Percentiles rank a stretch among this genome's conserved stretches.
Evolutionary conservation across 1,140 invertebrate species (phyloP).

Genomic region (Platyura marginata): DNA sequence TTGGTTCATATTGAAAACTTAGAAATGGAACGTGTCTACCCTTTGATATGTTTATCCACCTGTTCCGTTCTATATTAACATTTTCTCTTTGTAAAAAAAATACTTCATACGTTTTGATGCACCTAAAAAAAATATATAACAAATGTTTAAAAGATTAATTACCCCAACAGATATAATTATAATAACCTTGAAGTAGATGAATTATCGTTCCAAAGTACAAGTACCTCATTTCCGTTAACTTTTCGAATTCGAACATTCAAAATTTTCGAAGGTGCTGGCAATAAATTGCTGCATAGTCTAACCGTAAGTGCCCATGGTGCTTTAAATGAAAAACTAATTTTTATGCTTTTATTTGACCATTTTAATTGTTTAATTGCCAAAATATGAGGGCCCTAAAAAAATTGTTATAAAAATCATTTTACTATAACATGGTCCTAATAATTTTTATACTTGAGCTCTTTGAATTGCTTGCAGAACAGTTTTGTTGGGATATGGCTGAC

Average conservation of each 20-base stretch:
- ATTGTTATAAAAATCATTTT: too few species aligned
- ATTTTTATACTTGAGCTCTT: slow-evolving; percentile 10
- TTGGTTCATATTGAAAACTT: slow-evolving; percentile 17
- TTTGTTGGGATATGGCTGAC: slow-evolving; percentile 17
- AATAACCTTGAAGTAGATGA: background rate
- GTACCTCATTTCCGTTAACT: slow-evolving; percentile 14
- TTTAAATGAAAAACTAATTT: slow-evolving; percentile 1
- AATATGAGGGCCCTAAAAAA: background rate
- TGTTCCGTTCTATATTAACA: slow-evolving; percentile 5
- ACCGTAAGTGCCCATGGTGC: slow-evolving; percentile 15
- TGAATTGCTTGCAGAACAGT: slow-evolving; percentile 14
- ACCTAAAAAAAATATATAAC: slow-evolving; percentile 5
- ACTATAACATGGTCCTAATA: too few species aligned
- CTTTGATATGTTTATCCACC: slow-evolving; percentile 12
- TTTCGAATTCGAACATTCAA: slow-evolving; percentile 11
- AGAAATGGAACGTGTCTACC: slow-evolving; percentile 20
- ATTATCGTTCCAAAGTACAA: slow-evolving; percentile 17
- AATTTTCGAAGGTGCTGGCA: slow-evolving; percentile 10
- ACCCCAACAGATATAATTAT: too few species aligned
- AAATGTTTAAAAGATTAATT: too few species aligned
- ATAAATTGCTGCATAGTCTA: slow-evolving; percentile 15
- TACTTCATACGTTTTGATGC: slow-evolving; percentile 19
- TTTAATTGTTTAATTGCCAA: too few species aligned
- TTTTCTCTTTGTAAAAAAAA: slow-evolving; percentile 9
- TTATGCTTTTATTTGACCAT: background rate